Evolutionary conservation across 2,113 vertebrate genomes (phyloP).

Genomic region (Siphamia tubifer): DNA sequence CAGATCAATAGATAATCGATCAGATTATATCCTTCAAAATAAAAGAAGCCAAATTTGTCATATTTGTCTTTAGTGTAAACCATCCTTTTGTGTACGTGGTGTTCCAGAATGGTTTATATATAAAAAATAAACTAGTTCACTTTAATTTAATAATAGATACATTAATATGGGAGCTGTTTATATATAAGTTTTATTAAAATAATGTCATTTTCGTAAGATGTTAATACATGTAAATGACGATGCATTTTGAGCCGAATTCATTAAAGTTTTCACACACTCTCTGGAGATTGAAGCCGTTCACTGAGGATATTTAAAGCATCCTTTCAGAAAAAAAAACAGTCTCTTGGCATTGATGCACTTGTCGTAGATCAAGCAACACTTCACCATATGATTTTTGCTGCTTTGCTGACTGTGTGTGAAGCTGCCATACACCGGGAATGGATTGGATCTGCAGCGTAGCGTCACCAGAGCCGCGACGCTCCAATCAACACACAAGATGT

Average conservation of each 20-base stretch:
- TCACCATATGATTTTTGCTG: constrained; percentile 76
- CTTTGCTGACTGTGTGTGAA: constrained; percentile 78
- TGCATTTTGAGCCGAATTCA: constrained; percentile 37
- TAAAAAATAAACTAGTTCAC: too few species aligned
- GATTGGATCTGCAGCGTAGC: constrained; percentile 74
- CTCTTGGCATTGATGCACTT: constrained; percentile 72
- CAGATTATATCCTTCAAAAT: too few species aligned
- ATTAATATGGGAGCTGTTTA: too few species aligned
- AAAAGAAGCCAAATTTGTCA: too few species aligned
- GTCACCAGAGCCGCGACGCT: constrained; percentile 63
- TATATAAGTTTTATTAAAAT: too few species aligned
- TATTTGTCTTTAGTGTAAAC: too few species aligned
- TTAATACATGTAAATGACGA: constrained; percentile 28
- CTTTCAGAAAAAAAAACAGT: constrained; percentile 39
- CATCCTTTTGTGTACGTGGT: too few species aligned
- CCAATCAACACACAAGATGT: constrained; percentile 78
- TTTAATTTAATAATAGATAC: too few species aligned
- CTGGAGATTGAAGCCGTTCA: constrained; percentile 39
- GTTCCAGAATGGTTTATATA: too few species aligned
- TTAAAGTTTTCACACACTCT: constrained; percentile 36
- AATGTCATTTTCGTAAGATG: too few species aligned
- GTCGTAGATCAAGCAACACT: constrained; percentile 75
- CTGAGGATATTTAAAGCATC: constrained; percentile 65
- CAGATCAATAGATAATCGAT: too few species aligned
- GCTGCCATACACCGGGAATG: constrained; percentile 68